A percentile compares a stretch with the other conserved stretches of the same genome.
Evolutionary conservation across 2,888 invertebrate genomes (phyloP).

Genomic region (Steromphala cineraria): DNA sequence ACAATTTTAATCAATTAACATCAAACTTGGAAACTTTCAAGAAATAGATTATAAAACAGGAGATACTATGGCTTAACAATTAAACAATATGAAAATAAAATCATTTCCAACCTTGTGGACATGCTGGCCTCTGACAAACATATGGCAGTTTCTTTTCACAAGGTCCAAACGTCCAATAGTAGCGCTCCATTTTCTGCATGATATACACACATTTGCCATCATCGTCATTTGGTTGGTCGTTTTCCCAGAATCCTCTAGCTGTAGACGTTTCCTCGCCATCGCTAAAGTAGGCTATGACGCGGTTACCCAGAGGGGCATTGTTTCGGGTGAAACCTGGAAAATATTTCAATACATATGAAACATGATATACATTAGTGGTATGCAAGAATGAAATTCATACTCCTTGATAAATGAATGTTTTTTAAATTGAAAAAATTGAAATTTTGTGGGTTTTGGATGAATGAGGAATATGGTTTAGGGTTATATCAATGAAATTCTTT

Average conservation of each 20-base stretch:
- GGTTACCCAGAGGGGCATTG: slow-evolving; percentile 23
- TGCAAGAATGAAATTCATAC: too few species aligned
- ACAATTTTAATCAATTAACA: too few species aligned
- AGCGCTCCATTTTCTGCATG: slow-evolving; percentile 14
- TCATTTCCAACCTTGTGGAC: slow-evolving; percentile 47
- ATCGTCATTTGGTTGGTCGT: slow-evolving; percentile 37
- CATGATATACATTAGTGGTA: background rate
- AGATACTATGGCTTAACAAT: too few species aligned
- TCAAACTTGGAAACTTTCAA: too few species aligned
- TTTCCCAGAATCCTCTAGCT: slow-evolving; percentile 45
- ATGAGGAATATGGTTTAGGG: too few species aligned
- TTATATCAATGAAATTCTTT: too few species aligned
- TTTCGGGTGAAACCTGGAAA: slow-evolving; percentile 32
- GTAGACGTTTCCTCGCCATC: slow-evolving; percentile 22
- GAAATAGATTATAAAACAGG: too few species aligned
- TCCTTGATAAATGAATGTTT: too few species aligned
- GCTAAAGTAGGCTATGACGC: slow-evolving; percentile 26
- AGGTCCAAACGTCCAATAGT: slow-evolving; percentile 47
- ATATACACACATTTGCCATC: slow-evolving; percentile 44
- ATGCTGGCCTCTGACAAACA: slow-evolving; percentile 57
- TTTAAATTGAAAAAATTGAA: too few species aligned
- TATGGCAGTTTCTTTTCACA: slow-evolving; percentile 51
- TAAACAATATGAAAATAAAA: background rate
- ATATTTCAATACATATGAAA: too few species aligned
- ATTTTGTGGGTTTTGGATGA: too few species aligned